These are phyloP conservation scores for Torymus auratus DNA, from an alignment of 2,888 invertebrate genomes.

Conservation along the genomic window DNA sequence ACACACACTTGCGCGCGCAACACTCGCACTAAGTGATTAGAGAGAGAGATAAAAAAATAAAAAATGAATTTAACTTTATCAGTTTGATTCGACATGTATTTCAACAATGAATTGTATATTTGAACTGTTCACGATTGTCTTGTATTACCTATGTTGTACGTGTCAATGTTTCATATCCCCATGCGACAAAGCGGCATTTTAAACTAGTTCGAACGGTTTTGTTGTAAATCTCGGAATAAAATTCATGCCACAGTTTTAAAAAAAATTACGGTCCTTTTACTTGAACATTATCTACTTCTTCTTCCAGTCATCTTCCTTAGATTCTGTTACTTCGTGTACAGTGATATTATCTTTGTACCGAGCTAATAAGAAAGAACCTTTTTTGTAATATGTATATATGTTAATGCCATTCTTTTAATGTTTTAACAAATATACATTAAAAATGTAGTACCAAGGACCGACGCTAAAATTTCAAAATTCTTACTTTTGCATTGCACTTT, in stretches of 20 bases:
- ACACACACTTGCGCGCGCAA: slow-evolving; percentile 47
- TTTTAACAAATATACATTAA: slow-evolving; percentile 26
- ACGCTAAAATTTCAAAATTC: slow-evolving; percentile 49
- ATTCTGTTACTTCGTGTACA: slow-evolving; percentile 48
- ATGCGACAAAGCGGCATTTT: slow-evolving; percentile 74
- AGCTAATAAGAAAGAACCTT: slow-evolving; percentile 37
- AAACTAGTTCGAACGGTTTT: slow-evolving; percentile 73
- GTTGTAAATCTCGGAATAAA: slow-evolving; percentile 76
- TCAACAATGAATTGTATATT: slow-evolving; percentile 64
- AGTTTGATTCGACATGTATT: slow-evolving; percentile 60
- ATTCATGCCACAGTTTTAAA: slow-evolving; percentile 74
- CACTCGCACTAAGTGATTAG: slow-evolving; percentile 56
- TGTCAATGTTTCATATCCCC: slow-evolving; percentile 76
- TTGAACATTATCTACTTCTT: slow-evolving; percentile 49
- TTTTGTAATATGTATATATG: slow-evolving; percentile 47
- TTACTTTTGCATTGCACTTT: slow-evolving; percentile 58
- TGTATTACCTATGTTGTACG: slow-evolving; percentile 76
- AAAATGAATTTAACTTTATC: slow-evolving; percentile 53
- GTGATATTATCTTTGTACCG: slow-evolving; percentile 48
- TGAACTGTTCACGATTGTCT: slow-evolving; percentile 74
- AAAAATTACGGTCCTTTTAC: slow-evolving; percentile 53
- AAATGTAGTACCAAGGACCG: slow-evolving; percentile 47
- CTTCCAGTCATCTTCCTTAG: slow-evolving; percentile 48
- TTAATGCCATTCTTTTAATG: slow-evolving; percentile 42
- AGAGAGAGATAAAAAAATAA: slow-evolving; percentile 46